Conservation (phyloP, 2,888 invertebrate species). For the Rhodophaea formosa region DNA sequence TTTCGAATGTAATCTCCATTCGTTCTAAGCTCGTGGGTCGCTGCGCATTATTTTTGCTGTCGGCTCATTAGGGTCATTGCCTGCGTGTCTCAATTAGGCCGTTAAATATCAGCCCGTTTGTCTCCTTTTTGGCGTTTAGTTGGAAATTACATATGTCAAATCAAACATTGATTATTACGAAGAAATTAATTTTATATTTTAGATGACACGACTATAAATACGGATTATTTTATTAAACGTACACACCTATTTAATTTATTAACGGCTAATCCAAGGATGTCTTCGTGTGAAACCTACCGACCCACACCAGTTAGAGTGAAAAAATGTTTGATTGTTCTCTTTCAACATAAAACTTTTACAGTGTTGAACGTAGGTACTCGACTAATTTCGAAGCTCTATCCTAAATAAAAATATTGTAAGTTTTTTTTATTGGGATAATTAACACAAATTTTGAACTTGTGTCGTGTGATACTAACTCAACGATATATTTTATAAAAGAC, state of each 20-base stretch:
- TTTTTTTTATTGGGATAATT: too few species aligned
- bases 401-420: too few species aligned
- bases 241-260: neutral
- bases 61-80: conserved; percentile 79
- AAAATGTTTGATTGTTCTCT: too few species aligned
- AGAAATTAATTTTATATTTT: conserved; percentile 2
- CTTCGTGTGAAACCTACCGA: neutral
- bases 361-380: too few species aligned
- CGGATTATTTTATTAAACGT: neutral
- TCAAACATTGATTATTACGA: conserved; percentile 45
- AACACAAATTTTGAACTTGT: too few species aligned
- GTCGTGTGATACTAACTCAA: too few species aligned
- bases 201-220: neutral
- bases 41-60: conserved; percentile 67
- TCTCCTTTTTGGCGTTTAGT: conserved; percentile 54
- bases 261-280: neutral
- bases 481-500: too few species aligned
- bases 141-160: conserved; percentile 56
- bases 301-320: too few species aligned
- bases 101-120: conserved; percentile 63
- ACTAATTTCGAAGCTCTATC: too few species aligned
- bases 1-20: neutral
- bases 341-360: too few species aligned
- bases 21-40: neutral
- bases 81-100: conserved; percentile 74